These are phyloP conservation scores for Tetrao urogallus DNA, from an alignment of 2,113 vertebrate species.

Conservation along the genomic window DNA sequence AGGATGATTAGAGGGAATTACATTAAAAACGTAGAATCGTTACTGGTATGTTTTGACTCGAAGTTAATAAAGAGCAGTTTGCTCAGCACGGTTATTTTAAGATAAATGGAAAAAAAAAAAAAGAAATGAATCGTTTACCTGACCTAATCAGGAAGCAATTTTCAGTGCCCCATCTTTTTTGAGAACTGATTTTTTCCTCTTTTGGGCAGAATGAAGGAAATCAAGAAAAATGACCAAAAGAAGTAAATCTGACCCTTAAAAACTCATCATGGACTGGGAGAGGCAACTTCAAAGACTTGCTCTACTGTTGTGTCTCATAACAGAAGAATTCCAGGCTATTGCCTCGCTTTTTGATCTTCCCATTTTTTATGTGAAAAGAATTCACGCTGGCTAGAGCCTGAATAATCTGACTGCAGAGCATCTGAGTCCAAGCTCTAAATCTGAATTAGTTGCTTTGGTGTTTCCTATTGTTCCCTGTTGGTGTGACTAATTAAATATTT, in stretches of 20 bases:
- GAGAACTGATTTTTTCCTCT: not conserved
- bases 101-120: slow-evolving; percentile 41
- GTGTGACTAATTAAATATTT: not conserved
- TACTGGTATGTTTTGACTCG: slow-evolving; percentile 36
- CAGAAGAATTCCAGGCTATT: not conserved
- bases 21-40: slow-evolving; percentile 14
- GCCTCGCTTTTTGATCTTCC: slow-evolving; percentile 20
- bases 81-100: slow-evolving; percentile 34
- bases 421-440: not conserved
- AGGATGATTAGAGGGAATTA: slow-evolving; percentile 55
- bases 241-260: not conserved
- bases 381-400: not conserved
- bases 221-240: not conserved
- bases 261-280: not conserved
- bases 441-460: not conserved
- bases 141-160: not conserved
- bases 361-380: not conserved
- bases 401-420: not conserved
- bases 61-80: slow-evolving; percentile 37
- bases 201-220: slow-evolving; percentile 14
- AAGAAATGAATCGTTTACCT: slow-evolving; percentile 17
- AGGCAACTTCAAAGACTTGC: slow-evolving; percentile 48
- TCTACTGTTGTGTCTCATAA: not conserved
- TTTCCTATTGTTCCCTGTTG: not conserved
- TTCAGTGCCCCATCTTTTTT: not conserved